Base-by-base conservation (phyloP, 1,140 invertebrate genomes). In the Melitaea cinxia region DNA sequence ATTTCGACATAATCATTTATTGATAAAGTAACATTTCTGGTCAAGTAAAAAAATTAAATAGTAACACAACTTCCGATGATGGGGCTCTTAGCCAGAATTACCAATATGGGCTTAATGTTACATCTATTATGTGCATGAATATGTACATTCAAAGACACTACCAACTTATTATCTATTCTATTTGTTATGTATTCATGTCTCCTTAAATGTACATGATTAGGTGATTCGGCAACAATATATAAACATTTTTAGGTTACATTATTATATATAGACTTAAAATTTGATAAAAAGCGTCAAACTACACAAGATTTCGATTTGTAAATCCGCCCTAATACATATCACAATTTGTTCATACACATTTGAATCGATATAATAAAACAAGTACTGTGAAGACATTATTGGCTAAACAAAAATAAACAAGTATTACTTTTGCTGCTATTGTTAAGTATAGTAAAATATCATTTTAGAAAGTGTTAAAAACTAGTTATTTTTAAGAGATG, bases 1-100 rank as follows among this genome's bases (percentile, higher is more conserved):
- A 89, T 88, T 87, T 88, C 78, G 79, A 85, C 80, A 85, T 42
- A 85, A 80, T 84, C 73, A 84, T 82, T 82, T 83, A 78, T 73
- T 76, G 79, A 80, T 75, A 84, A 86, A 73, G 80, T 83, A 89
- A 88, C 81, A 86, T 83, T 75, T 81, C 78, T 79, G 82, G 78
- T 85, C 75, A 77, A 79, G 74, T 81, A 73, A 78, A 78, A 64
- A 80, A 83, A 84, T 75, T 81, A 81, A 83, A 78, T 74, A 79
- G 74, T 77, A 81, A 80, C 77, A 70, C 70, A 68, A 70, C 68
- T 72, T 77, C 45, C 30, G 66, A 72, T 74, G 59, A 70, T 35
- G 54, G 52, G 73, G 76, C 75, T 80, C 73, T 68, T 12, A 82
- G 78, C 78, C 77, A 70, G 73, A 19, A 65, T 68, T 78, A 80